Evolutionary conservation across 2,113 vertebrate genomes (phyloP).

Genomic region (Oncorhynchus gorbuscha): DNA sequence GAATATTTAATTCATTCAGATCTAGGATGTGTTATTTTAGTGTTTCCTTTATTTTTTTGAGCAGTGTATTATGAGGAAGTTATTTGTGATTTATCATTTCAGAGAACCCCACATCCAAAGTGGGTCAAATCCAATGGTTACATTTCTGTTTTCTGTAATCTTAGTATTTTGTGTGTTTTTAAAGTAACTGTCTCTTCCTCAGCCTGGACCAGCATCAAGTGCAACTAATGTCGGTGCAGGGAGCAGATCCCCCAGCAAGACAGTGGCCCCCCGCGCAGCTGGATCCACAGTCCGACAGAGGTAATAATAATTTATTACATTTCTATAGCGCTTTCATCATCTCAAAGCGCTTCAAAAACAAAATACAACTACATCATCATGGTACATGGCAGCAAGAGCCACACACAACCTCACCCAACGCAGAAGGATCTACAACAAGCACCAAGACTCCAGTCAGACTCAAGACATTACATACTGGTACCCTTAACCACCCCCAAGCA

Average conservation of each 20-base stretch:
- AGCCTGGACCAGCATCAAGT: constrained; percentile 91
- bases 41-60: too few relatives aligned
- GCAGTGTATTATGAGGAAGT: too few relatives aligned
- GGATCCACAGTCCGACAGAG: constrained; percentile 94
- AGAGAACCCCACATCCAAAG: neutral
- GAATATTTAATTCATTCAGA: too few relatives aligned
- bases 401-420: too few relatives aligned
- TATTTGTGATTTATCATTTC: too few relatives aligned
- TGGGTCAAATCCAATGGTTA: neutral
- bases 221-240: constrained; percentile 91
- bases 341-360: too few relatives aligned
- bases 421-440: too few relatives aligned
- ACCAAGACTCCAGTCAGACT: too few relatives aligned
- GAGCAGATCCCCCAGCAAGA: constrained; percentile 92
- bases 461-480: too few relatives aligned
- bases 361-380: neutral
- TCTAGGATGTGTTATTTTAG: too few relatives aligned
- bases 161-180: neutral
- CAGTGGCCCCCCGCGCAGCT: constrained; percentile 89
- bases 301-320: constrained; percentile 7
- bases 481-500: too few relatives aligned
- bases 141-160: neutral
- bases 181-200: constrained; percentile 22
- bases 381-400: neutral
- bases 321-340: too few relatives aligned